Evolutionary conservation across 1,140 invertebrate species (phyloP).

Genomic region (Trichogramma pretiosum): DNA sequence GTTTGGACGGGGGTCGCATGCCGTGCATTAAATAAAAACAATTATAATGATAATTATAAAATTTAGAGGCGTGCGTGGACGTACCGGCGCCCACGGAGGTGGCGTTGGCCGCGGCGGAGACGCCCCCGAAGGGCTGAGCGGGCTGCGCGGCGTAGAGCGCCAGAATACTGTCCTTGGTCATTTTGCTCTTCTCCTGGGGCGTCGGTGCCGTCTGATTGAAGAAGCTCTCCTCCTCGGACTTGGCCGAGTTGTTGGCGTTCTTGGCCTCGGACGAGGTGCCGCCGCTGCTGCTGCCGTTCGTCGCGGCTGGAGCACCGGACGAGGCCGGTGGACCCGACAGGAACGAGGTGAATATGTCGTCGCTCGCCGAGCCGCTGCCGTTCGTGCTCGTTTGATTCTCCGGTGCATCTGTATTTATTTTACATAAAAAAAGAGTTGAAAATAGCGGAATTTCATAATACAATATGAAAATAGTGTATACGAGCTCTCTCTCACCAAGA

Average conservation of each 20-base stretch:
- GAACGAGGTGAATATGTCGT: slow-evolving; percentile 70
- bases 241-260: slow-evolving; percentile 48
- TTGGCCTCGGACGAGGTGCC: no score
- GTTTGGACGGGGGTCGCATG: no score
- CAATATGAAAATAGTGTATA: no score
- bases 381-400: slow-evolving; percentile 36
- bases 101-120: no score
- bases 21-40: no score
- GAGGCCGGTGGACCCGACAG: slow-evolving; percentile 56
- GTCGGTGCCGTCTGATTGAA: slow-evolving; percentile 76
- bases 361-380: slow-evolving; percentile 39
- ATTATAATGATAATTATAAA: no score
- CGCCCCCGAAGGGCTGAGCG: slow-evolving; percentile 30
- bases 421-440: no score
- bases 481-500: slow-evolving; percentile 51
- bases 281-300: slow-evolving; percentile 29
- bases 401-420: slow-evolving; percentile 33
- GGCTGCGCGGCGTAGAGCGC: slow-evolving; percentile 67
- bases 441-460: no score
- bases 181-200: slow-evolving; percentile 66
- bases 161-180: slow-evolving; percentile 90
- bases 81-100: no score
- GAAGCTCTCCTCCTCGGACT: slow-evolving; percentile 79
- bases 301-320: slow-evolving; percentile 26
- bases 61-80: no score